These are phyloP conservation scores for Drosophila siamana DNA, from an alignment of 2,888 invertebrate genomes.

Conservation along the genomic window DNA sequence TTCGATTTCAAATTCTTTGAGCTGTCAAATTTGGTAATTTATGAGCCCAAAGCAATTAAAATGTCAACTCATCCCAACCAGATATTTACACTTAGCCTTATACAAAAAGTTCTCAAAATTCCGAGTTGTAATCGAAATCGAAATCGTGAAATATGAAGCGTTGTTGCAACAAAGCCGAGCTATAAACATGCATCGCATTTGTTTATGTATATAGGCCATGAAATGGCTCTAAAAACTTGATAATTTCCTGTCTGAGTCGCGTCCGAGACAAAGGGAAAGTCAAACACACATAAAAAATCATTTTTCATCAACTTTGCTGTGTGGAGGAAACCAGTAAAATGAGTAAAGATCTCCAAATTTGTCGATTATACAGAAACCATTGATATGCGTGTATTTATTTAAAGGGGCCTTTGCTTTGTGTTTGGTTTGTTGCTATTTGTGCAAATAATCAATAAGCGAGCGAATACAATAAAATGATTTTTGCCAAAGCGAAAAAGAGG, in stretches of 20 bases:
- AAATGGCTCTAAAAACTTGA: slow-evolving; percentile 54
- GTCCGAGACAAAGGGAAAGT: slow-evolving; percentile 2
- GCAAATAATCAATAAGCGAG: slow-evolving; percentile 63
- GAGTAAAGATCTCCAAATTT: slow-evolving; percentile 16
- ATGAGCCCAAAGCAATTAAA: slow-evolving; percentile 64
- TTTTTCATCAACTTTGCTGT: slow-evolving; percentile 8
- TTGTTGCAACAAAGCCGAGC: slow-evolving; percentile 32
- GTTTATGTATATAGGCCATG: slow-evolving; percentile 59
- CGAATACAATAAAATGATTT: slow-evolving; percentile 30
- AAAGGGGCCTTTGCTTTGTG: slow-evolving; percentile 11
- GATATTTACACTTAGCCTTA: slow-evolving; percentile 12
- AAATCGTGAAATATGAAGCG: slow-evolving; percentile 65
- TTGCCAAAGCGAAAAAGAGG: slow-evolving; percentile 27
- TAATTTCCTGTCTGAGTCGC: slow-evolving; percentile 56
- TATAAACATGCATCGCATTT: slow-evolving; percentile 54
- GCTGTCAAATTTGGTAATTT: slow-evolving; percentile 60
- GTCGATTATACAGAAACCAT: slow-evolving; percentile 14
- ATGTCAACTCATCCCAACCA: slow-evolving; percentile 49
- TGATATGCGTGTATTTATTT: slow-evolving; percentile 9
- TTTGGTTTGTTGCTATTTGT: slow-evolving; percentile 38
- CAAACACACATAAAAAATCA: background rate
- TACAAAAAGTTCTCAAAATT: slow-evolving; percentile 26
- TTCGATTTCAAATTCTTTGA: slow-evolving; percentile 25
- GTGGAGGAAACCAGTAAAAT: slow-evolving; percentile 8
- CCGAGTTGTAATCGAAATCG: slow-evolving; percentile 45